Percentiles rank a stretch among this genome's conserved stretches.
Conservation (phyloP, 1,140 invertebrate genomes). For the Anastrepha obliqua region DNA sequence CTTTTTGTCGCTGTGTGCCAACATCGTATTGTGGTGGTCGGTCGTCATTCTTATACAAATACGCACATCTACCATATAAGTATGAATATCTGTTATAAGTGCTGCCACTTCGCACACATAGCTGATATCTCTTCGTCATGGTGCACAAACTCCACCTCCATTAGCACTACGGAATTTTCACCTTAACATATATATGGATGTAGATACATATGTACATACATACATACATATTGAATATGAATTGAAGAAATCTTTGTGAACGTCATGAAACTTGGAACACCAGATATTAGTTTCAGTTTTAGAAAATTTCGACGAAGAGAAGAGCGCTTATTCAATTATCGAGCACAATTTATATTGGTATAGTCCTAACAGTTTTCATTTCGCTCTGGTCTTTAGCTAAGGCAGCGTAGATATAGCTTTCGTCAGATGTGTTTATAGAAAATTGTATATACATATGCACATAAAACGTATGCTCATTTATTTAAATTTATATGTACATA, state of each 20-base stretch:
- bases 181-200: background rate
- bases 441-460: background rate
- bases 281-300: background rate
- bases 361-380: background rate
- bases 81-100: background rate
- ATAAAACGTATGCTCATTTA: background rate
- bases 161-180: background rate
- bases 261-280: background rate
- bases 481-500: background rate
- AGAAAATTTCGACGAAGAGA: no score
- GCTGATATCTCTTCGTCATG: background rate
- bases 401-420: background rate
- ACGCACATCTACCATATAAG: background rate
- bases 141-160: background rate
- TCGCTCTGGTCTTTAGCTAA: background rate
- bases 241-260: background rate
- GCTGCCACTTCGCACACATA: background rate
- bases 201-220: background rate
- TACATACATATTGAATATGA: background rate
- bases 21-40: background rate
- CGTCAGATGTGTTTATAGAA: background rate
- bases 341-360: background rate
- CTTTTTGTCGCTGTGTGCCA: background rate
- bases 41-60: conserved; percentile 16
- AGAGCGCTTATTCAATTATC: background rate